Conservation (phyloP, 2,113 vertebrate genomes). For the Rhombomys opimus region DNA sequence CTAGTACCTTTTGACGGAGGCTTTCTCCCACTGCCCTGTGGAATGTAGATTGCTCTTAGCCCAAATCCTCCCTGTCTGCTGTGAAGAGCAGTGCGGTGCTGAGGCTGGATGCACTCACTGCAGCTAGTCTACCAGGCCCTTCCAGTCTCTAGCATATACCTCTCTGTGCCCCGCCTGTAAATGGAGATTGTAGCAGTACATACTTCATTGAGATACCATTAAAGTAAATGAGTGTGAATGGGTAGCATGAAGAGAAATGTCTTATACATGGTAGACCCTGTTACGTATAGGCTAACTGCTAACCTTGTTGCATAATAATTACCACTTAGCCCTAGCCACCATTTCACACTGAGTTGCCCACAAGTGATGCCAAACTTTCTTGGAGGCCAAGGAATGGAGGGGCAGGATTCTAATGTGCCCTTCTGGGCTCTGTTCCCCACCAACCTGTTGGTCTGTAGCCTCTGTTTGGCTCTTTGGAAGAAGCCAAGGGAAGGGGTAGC, state of each 20-base stretch:
- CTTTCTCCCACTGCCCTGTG: background rate
- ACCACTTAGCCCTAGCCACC: background rate
- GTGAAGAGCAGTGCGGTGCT: background rate
- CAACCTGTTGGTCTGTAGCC: background rate
- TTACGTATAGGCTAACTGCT: background rate
- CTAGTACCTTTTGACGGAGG: background rate
- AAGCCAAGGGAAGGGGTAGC: background rate
- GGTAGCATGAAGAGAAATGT: background rate
- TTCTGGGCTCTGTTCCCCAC: background rate
- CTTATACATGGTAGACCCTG: background rate
- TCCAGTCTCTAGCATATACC: background rate
- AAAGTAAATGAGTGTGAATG: background rate
- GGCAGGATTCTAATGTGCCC: background rate
- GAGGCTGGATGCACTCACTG: fast-evolving
- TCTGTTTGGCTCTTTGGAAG: background rate
- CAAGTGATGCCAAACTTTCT: background rate
- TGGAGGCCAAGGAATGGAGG: background rate
- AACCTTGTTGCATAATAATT: background rate
- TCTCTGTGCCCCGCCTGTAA: background rate
- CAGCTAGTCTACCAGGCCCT: background rate
- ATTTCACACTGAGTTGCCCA: background rate
- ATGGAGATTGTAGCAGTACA: background rate
- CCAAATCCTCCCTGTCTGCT: background rate
- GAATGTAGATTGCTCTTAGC: fast-evolving
- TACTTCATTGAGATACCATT: background rate